Evolutionary conservation across 1,140 invertebrate genomes (phyloP), one percentile per base, ranked within the genome.

Genomic region (Dryas iulia): DNA sequence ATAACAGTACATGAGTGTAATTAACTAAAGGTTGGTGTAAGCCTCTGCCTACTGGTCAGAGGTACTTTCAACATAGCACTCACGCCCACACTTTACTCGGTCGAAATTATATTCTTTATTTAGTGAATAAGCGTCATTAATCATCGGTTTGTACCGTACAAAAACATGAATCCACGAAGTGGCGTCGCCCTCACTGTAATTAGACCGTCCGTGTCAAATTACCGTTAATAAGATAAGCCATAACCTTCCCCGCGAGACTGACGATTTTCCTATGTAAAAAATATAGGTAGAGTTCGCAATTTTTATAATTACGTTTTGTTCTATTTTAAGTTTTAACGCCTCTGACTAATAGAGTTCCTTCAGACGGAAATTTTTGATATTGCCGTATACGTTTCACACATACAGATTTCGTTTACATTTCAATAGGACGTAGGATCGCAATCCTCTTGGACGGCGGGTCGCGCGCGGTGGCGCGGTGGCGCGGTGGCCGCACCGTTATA

Each of bases 211-310:
- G 63, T 65, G 63, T 65, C 63, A 31, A 57, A 28, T 65, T 65
- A 58, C 63, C 54, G 63, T 56, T 65, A 65, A 65, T 54, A 11
- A 65, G 63, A 65, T 65, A 65, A 65, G 63, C 31, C 18, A 3
- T 47, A 65, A 54, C 26, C 52, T 54, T 28, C 8, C n/a, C 35
- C 6, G 14, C 39, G 8, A 7, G 18, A 56, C 52, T 31, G 12
- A 11, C 24, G 58, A 59, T 59, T 39, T 39, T 39, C 35, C 35
- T 39, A 39, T 14, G 14, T 39, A 39, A 39, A 39, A 39, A 14
- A n/a, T 6, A n/a, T n/a, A 39, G 6, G 12, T 39, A 39, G n/a
- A 39, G 33, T n/a, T 39, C n/a, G 5, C 6, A 28, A 28, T 6
- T 28, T 28, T 28, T 28, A 28, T 3, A 28, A 28, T 28, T 28